Evolutionary conservation across 1,140 invertebrate genomes (phyloP).

Genomic region (Drosophila pectinifera): DNA sequence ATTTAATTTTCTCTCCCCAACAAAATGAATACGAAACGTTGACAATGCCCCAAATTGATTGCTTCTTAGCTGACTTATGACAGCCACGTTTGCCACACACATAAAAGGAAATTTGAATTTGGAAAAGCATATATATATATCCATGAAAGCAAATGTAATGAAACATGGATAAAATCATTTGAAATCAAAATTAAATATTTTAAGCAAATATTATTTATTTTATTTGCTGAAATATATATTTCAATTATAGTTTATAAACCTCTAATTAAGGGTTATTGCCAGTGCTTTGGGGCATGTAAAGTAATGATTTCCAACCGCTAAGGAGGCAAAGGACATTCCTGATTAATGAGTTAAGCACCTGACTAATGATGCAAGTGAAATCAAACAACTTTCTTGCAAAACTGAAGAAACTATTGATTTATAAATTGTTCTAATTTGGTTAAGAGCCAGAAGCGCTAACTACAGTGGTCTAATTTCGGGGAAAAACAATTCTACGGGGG

Average conservation of each 20-base stretch:
- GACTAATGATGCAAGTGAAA: not conserved
- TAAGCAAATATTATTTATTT: no score
- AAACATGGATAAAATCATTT: no score
- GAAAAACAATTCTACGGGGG: conserved; percentile 15
- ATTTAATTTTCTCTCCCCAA: conserved; percentile 4
- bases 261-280: no score
- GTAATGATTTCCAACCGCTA: not conserved
- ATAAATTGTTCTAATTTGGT: conserved; percentile 3
- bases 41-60: conserved; percentile 14
- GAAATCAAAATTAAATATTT: no score
- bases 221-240: no score
- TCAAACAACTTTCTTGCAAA: not conserved
- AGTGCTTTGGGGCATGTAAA: not conserved
- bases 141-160: no score
- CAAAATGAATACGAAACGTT: not conserved
- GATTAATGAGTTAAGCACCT: not conserved
- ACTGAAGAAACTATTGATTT: conserved; percentile 4
- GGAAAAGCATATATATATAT: not conserved
- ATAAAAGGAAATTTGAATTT: not conserved
- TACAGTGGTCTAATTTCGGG: not conserved
- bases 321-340: not conserved
- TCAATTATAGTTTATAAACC: no score
- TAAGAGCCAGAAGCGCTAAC: not conserved
- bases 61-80: conserved; percentile 3
- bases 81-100: not conserved